Evolutionary conservation across 2,113 vertebrate species (phyloP).

Genomic region (Orthonyx spaldingii): DNA sequence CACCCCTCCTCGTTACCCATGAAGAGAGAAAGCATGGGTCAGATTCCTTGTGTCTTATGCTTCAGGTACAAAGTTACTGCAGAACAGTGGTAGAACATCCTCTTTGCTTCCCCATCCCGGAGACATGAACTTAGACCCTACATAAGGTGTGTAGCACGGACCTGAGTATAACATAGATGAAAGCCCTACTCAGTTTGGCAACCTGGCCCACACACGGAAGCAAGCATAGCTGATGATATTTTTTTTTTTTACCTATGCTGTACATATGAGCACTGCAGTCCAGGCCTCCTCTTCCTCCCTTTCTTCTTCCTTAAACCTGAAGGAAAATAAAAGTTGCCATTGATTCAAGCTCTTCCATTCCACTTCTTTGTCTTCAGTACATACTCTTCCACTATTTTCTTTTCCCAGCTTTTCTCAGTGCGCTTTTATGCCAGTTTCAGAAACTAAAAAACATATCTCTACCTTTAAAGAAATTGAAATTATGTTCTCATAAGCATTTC

Average conservation of each 20-base stretch:
- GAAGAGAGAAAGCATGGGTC: neutral
- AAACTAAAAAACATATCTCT: neutral
- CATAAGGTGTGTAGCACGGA: neutral
- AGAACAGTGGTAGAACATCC: neutral
- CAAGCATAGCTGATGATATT: fast-evolving
- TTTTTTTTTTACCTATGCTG: neutral
- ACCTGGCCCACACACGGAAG: neutral
- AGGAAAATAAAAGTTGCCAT: neutral
- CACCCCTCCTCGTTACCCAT: neutral
- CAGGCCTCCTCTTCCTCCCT: neutral
- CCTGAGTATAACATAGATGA: neutral
- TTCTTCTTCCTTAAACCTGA: neutral
- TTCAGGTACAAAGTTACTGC: neutral
- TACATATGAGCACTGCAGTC: neutral
- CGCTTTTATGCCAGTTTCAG: neutral
- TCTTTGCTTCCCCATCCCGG: neutral
- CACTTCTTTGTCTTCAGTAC: neutral
- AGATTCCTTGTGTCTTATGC: neutral
- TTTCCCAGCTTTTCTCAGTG: neutral
- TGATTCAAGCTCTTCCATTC: neutral
- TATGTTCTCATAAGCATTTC: neutral
- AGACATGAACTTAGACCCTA: neutral
- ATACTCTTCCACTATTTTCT: neutral
- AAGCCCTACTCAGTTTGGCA: neutral
- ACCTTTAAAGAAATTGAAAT: neutral